A percentile compares a stretch with the other conserved stretches of the same genome.
These are phyloP conservation scores for Ceratosolen solmsi DNA, from an alignment of 1,140 invertebrate species.

Conservation along the genomic window DNA sequence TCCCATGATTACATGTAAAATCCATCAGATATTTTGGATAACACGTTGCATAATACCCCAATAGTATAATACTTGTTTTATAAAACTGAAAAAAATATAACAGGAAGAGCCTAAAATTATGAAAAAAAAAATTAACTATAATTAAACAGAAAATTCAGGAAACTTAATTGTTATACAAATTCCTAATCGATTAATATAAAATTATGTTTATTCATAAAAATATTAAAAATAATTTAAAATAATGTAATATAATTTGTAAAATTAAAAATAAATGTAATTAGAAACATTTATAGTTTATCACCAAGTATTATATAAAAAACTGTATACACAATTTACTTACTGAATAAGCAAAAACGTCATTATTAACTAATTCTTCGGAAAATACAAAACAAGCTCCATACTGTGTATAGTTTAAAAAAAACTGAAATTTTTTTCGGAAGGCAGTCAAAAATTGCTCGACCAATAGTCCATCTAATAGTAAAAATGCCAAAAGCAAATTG, in stretches of 20 bases:
- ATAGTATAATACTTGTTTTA: slow-evolving; percentile 91
- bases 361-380: slow-evolving; percentile 79
- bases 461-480: slow-evolving; percentile 88
- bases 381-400: slow-evolving; percentile 90
- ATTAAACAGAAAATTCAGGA: not conserved
- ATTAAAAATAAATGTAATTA: too few species aligned
- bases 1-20: slow-evolving; percentile 82
- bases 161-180: too few species aligned
- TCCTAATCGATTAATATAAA: too few species aligned
- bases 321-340: slow-evolving; percentile 79
- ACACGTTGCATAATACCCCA: slow-evolving; percentile 89
- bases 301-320: too few species aligned
- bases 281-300: too few species aligned
- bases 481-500: slow-evolving; percentile 92
- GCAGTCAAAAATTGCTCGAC: slow-evolving; percentile 85
- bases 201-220: too few species aligned
- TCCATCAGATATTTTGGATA: slow-evolving; percentile 87
- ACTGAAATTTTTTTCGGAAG: slow-evolving; percentile 84
- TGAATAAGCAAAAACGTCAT: slow-evolving; percentile 85
- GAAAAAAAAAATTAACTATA: slow-evolving; percentile 24
- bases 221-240: too few species aligned
- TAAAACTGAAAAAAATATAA: slow-evolving; percentile 92
- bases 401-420: slow-evolving; percentile 85
- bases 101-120: slow-evolving; percentile 81
- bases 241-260: too few species aligned